Percentiles rank a stretch among this genome's conserved stretches.
Evolutionary conservation across 2,797 vertebrate species (phyloP).

Genomic region (Argentina silus): DNA sequence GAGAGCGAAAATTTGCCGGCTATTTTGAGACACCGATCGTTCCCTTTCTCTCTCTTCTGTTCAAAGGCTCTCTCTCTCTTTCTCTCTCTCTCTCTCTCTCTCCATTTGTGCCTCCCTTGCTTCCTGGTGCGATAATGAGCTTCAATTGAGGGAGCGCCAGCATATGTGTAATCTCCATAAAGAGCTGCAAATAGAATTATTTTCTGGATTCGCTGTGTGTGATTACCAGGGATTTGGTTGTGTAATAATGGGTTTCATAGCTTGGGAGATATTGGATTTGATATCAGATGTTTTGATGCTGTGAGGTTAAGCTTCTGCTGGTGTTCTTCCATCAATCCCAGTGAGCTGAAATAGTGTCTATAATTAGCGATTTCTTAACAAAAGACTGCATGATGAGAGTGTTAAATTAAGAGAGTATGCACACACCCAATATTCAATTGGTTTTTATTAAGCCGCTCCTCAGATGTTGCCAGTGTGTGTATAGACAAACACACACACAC

Average conservation of each 20-base stretch:
- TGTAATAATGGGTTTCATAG: slow-evolving; percentile 17
- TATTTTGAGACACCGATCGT: slow-evolving; percentile 26
- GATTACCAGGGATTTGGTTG: slow-evolving; percentile 20
- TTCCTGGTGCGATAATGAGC: slow-evolving; percentile 10
- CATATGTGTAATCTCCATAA: slow-evolving; percentile 30
- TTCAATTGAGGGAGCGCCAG: slow-evolving; percentile 19
- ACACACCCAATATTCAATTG: not conserved
- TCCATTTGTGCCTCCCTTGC: not conserved
- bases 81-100: not conserved
- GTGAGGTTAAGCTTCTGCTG: not conserved
- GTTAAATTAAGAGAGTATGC: not conserved
- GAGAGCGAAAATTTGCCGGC: slow-evolving; percentile 21
- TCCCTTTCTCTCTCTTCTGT: slow-evolving; percentile 1
- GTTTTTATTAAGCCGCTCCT: not conserved
- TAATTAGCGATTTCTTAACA: not conserved
- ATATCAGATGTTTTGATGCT: not conserved
- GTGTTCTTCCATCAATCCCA: not conserved
- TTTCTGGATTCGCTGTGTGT: not conserved
- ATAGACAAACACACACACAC: slow-evolving; percentile 1
- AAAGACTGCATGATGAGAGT: not conserved
- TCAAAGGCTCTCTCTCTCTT: not conserved
- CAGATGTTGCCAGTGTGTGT: slow-evolving; percentile 1
- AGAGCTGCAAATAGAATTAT: slow-evolving; percentile 28
- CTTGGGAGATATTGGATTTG: slow-evolving; percentile 6
- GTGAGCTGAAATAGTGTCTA: not conserved